Evolutionary conservation across 1,140 invertebrate genomes (phyloP), one percentile per base, ranked within the genome.

Genomic region (Ericerus pela): DNA sequence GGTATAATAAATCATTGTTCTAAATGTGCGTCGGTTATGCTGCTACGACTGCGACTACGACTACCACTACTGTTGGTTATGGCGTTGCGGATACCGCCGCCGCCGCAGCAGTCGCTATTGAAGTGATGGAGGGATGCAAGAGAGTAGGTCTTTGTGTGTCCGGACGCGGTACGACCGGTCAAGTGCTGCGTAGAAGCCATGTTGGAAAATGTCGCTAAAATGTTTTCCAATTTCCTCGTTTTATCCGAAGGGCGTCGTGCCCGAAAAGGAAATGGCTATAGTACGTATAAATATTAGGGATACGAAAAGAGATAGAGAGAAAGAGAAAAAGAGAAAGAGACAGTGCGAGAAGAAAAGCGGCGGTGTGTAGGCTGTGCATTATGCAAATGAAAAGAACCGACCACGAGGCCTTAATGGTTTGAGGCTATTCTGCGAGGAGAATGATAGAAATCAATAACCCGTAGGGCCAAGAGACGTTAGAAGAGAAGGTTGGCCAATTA

Each of bases 201-300:
- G 38, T 61, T 61, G 57, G 58, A 59, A 60, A 61, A 59, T 59
- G 60, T 61, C 60, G 53, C 60, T 51, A 43, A 52, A 53, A 60
- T 60, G 59, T 60, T 60, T 60, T 61, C 60, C 60, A 55, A 59
- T 59, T 57, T 59, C 58, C 55, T 54, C 52, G 28, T 52, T 22
- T 24, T 53, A 29, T 2, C 12, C 30, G 18, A 22, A 14, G 12
- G 31, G 41, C 59, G 53, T 56, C 59, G 22, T 62, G 53, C 54
- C 59, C 12, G 51, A 56, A 43, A 30, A 54, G 47, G 63, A 38
- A n/a, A n/a, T n/a, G n/a, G n/a, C n/a, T n/a, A n/a, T n/a, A n/a
- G n/a, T n/a, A n/a, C n/a, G n/a, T n/a, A n/a, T n/a, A n/a, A n/a
- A n/a, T n/a, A n/a, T n/a, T n/a, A n/a, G n/a, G 36, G 14, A 38